phyloP scores from a whole-genome alignment of 2,888 invertebrate species.

The Dasypogon diadema region DNA sequence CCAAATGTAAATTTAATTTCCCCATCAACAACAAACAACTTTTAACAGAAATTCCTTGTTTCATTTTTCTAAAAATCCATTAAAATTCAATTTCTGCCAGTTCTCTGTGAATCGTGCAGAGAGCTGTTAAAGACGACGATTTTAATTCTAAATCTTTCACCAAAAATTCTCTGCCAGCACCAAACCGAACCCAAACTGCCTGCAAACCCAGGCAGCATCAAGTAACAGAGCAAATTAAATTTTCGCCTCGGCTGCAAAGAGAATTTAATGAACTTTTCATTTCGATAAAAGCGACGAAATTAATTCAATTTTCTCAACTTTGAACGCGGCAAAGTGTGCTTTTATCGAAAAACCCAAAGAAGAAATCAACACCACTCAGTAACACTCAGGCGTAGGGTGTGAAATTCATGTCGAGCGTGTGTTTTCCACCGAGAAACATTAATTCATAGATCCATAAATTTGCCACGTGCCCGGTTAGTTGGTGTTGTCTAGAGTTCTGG shows the following conservation, averaged over 20 bases:
- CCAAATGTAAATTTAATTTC: constrained; percentile 14
- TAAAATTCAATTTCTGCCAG: constrained; percentile 31
- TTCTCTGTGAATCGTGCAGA: neutral
- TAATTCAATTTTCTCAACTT: constrained; percentile 31
- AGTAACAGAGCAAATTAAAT: constrained; percentile 5
- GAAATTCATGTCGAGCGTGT: constrained; percentile 10
- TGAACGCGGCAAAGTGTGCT: constrained; percentile 29
- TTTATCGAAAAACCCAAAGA: constrained; percentile 32
- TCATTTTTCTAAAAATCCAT: constrained; percentile 29
- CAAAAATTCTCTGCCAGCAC: neutral
- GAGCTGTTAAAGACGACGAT: neutral
- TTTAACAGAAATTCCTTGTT: constrained; percentile 27
- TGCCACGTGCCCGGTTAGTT: constrained; percentile 14
- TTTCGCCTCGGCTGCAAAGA: constrained; percentile 10
- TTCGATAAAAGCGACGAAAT: constrained; percentile 44
- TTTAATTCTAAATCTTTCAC: constrained; percentile 43
- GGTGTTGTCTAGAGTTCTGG: neutral
- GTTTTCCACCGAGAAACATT: constrained; percentile 3
- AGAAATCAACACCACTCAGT: constrained; percentile 38
- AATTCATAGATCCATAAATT: constrained; percentile 39
- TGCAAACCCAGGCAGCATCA: too few species aligned
- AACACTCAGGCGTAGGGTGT: constrained; percentile 31
- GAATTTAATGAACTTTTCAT: constrained; percentile 42
- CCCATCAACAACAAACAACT: constrained; percentile 21
- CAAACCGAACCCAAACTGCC: too few species aligned